Conservation (phyloP, 1,140 invertebrate species). For the Pantala flavescens region DNA sequence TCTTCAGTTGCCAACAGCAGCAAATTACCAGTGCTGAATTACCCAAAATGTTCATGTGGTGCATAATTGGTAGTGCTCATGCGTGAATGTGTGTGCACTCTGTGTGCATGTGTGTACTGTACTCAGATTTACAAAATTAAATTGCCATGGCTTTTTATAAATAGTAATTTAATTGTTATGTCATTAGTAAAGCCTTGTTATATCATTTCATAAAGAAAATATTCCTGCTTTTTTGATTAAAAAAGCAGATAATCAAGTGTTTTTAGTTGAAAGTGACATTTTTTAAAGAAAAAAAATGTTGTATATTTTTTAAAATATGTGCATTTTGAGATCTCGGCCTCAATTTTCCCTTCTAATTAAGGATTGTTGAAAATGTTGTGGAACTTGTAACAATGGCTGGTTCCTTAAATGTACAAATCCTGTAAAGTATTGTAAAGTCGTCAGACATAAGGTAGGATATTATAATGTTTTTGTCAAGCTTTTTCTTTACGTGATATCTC, state of each 20-base stretch:
- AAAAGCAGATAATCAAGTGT: background rate
- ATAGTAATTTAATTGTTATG: conserved; percentile 9
- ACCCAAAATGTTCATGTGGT: background rate
- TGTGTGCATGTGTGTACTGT: background rate
- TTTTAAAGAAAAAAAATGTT: background rate
- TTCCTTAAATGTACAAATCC: conserved; percentile 2
- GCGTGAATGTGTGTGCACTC: background rate
- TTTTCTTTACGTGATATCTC: background rate
- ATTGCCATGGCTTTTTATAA: conserved; percentile 6
- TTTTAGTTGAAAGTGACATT: background rate
- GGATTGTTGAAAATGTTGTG: background rate
- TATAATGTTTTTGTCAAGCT: background rate
- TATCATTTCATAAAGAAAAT: background rate
- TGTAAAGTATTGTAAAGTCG: conserved; percentile 8
- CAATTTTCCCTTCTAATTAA: background rate
- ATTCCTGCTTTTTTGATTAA: background rate
- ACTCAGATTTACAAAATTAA: background rate
- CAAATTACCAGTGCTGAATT: conserved; percentile 5
- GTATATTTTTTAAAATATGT: background rate
- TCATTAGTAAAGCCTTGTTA: background rate
- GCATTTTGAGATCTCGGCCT: conserved; percentile 3
- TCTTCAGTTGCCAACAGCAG: background rate
- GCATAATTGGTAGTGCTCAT: conserved; percentile 6
- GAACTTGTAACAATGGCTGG: background rate
- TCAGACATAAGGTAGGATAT: background rate